Conservation (phyloP, 2,888 invertebrate species). For the Synergus laeviventris region DNA sequence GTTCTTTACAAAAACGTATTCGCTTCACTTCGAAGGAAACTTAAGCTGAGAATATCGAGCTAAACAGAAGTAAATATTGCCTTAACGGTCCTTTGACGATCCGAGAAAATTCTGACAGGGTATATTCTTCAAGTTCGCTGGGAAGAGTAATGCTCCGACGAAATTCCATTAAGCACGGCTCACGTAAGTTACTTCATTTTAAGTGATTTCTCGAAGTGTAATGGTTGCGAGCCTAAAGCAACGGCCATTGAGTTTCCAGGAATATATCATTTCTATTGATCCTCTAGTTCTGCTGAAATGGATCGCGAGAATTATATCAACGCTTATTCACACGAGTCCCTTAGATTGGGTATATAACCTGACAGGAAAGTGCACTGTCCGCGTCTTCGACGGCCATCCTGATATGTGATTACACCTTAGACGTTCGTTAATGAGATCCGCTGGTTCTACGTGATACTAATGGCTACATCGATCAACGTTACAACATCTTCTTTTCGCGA, state of each 20-base stretch:
- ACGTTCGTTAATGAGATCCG: constrained; percentile 13
- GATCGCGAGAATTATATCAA: constrained; percentile 17
- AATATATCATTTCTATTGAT: constrained; percentile 20
- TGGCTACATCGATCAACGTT: constrained; percentile 11
- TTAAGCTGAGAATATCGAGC: constrained; percentile 3
- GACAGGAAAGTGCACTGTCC: background rate
- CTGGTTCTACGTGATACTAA: constrained; percentile 1
- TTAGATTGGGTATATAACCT: no score
- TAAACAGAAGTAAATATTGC: constrained; percentile 12
- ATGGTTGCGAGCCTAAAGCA: constrained; percentile 22
- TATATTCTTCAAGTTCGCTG: constrained; percentile 16
- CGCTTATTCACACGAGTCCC: background rate
- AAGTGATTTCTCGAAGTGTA: constrained; percentile 22
- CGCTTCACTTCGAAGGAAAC: background rate
- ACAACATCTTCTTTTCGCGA: constrained; percentile 6
- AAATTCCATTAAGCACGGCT: constrained; percentile 13
- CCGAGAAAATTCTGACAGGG: constrained; percentile 12
- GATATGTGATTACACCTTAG: constrained; percentile 10
- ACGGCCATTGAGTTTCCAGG: background rate
- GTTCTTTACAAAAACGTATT: background rate
- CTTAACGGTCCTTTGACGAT: constrained; percentile 21
- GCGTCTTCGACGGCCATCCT: background rate
- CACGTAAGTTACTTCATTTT: constrained; percentile 19
- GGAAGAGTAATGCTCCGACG: constrained; percentile 12
- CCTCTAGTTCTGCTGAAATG: background rate